phyloP scores from a whole-genome alignment of 2,113 vertebrate species.

The Xerus inauris region DNA sequence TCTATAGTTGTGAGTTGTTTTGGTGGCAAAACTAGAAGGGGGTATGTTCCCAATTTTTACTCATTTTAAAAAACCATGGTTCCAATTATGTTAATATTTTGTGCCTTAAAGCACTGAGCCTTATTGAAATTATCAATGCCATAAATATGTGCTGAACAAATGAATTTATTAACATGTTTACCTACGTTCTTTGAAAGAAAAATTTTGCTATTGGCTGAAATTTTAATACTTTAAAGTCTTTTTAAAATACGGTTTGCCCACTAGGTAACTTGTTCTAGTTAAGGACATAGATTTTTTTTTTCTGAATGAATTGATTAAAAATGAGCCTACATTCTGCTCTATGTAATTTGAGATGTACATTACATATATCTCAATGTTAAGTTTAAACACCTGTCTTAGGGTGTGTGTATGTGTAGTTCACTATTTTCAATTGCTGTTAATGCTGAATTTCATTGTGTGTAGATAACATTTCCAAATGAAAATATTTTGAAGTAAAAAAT shows the following conservation, averaged over 20 bases:
- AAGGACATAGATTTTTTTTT: not conserved
- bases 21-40: not conserved
- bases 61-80: not conserved
- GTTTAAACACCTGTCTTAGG: not conserved
- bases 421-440: not conserved
- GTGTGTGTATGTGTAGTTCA: not conserved
- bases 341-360: not conserved
- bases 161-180: slow-evolving; percentile 26
- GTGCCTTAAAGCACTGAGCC: not conserved
- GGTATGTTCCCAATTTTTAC: not conserved
- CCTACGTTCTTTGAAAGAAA: slow-evolving; percentile 39
- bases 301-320: slow-evolving; percentile 3
- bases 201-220: not conserved
- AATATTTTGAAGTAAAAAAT: not conserved
- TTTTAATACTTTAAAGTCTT: not conserved
- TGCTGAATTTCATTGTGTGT: not conserved
- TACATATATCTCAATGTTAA: not conserved
- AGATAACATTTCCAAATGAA: slow-evolving; percentile 8
- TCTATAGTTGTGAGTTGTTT: not conserved
- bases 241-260: not conserved
- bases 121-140: not conserved
- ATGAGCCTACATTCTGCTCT: not conserved
- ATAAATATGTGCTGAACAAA: not conserved
- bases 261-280: not conserved
- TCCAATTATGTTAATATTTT: slow-evolving; percentile 1